Evolutionary conservation across 2,113 vertebrate genomes (phyloP), one percentile per base, ranked within the genome.

Genomic region (Notothenia rossii): DNA sequence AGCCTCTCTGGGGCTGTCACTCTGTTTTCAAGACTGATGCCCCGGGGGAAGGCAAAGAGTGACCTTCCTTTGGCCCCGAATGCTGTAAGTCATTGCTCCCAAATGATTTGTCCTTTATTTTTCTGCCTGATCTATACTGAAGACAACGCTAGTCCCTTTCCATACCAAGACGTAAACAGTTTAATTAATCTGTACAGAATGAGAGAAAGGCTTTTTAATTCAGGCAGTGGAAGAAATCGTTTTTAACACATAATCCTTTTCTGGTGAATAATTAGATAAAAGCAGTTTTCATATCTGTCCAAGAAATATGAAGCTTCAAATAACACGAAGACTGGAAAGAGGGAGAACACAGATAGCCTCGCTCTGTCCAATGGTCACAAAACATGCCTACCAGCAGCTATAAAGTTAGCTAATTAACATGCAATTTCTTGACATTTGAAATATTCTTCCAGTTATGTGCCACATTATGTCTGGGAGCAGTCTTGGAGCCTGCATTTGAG

Each of bases 11-110:
- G 83, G 82, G 82, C 73, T 73, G 77, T 88, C 83, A 82, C 79
- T 91, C 88, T 88, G 87, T 94, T 92, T 95, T 93, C 84, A 89
- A 90, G 90, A 86, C 77, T 76, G 89, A 90, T 91, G 86, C 91
- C 91, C 89, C 82, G 77, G 81, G 92, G 91, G 88, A 78, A 91
- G 69, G 67, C 79, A 79, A 53, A 80, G 73, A 71, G 84, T 94
- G 91, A 95, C 94, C 92, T 95, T 94, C 84, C 77, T 15, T 13
- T 51, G 45, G 76, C 60, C 82, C 45, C 12, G 65, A 69, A 73
- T 54, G 70, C 77, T 73, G 20, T 67, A 78, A 88, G 67, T 86
- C 83, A 88, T 63, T 1, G n/a, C 14, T 83, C 81, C 69, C 74
- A 65, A 48, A 81, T 59, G 69, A 56, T 56, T 53, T 49, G 56